A percentile compares a stretch with the other conserved stretches of the same genome.
Conservation (phyloP, 2,113 vertebrate species). For the Trichechus manatus region DNA sequence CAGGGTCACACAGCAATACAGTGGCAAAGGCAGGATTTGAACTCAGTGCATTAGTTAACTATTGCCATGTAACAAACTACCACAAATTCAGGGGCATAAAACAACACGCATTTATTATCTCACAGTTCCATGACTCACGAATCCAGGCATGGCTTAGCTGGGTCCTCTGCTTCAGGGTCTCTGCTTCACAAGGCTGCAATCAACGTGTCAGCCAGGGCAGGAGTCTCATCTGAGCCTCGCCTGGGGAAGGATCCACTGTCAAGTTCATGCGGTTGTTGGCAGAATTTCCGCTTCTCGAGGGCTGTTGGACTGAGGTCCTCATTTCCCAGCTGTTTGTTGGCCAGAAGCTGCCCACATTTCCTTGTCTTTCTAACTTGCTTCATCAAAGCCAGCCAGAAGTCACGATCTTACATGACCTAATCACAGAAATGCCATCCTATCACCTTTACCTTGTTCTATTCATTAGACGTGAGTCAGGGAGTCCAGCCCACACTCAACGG, state of each 20-base stretch:
- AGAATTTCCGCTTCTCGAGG: background rate
- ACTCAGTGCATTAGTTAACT: background rate
- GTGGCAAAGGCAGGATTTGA: background rate
- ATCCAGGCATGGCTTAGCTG: background rate
- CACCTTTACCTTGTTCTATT: background rate
- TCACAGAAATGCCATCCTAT: background rate
- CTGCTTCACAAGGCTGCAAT: background rate
- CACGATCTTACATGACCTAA: background rate
- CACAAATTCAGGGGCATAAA: background rate
- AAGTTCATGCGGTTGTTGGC: background rate
- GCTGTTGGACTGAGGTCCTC: background rate
- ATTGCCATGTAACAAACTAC: background rate
- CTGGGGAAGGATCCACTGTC: background rate
- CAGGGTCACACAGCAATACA: background rate
- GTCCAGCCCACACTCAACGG: background rate
- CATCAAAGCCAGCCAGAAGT: background rate
- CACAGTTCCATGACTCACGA: background rate
- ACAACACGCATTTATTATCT: background rate
- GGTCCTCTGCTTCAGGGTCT: background rate
- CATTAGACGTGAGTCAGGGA: background rate
- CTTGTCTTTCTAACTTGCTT: background rate
- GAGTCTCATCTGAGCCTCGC: background rate
- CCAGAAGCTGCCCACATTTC: background rate
- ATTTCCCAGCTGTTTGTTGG: background rate
- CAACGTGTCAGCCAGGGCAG: background rate